A percentile compares a stretch with the other conserved stretches of the same genome.
Conservation (phyloP, 2,113 vertebrate genomes). For the Gasterosteus aculeatus region DNA sequence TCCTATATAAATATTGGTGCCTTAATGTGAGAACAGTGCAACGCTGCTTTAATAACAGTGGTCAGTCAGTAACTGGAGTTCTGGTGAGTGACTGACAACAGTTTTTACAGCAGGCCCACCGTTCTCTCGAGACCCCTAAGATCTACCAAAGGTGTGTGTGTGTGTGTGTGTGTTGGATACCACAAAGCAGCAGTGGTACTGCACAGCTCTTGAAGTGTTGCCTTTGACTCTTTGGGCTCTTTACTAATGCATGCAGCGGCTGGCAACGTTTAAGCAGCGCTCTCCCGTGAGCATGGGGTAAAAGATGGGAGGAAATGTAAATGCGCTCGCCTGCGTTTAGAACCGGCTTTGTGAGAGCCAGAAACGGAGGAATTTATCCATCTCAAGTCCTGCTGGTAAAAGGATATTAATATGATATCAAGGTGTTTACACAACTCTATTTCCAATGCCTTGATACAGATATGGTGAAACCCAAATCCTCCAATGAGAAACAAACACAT, state of each 20-base stretch:
- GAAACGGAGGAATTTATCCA: constrained; percentile 24
- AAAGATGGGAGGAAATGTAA: constrained; percentile 51
- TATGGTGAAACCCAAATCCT: background rate
- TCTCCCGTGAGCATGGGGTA: constrained; percentile 40
- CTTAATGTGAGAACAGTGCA: background rate
- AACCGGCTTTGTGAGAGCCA: constrained; percentile 12
- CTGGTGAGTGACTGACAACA: constrained; percentile 5
- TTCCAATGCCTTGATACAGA: background rate
- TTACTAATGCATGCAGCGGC: constrained; percentile 62
- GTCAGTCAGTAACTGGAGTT: constrained; percentile 28
- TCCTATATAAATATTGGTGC: background rate
- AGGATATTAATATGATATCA: background rate
- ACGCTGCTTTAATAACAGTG: constrained; percentile 4
- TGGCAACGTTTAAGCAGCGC: constrained; percentile 43
- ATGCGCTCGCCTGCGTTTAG: constrained; percentile 12
- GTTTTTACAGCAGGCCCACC: constrained; percentile 5
- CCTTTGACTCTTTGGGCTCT: constrained; percentile 31
- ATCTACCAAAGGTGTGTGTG: constrained; percentile 20
- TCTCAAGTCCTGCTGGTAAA: constrained; percentile 16
- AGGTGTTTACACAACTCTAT: background rate
- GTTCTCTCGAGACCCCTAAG: background rate
- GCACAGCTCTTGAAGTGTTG: constrained; percentile 22
- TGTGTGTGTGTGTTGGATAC: constrained; percentile 1
- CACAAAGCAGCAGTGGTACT: constrained; percentile 17
- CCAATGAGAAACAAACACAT: background rate